phyloP scores from a whole-genome alignment of 2,113 vertebrate species.

The Chloroceryle aenea region DNA sequence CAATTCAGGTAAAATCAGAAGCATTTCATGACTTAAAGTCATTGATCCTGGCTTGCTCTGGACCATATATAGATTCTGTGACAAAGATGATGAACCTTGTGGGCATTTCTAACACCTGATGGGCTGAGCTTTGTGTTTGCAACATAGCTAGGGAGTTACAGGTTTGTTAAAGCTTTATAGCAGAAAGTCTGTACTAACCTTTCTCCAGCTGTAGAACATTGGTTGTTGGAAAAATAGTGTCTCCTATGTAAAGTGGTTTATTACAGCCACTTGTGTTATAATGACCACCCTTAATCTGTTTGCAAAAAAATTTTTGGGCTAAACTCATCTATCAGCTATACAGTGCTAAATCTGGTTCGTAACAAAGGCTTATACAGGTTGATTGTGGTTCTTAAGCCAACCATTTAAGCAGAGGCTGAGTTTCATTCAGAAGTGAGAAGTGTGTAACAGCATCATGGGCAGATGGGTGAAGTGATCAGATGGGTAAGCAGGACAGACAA shows the following conservation, averaged over 20 bases:
- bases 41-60: not conserved
- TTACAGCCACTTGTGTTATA: not conserved
- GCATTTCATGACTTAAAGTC: not conserved
- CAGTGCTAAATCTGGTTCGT: not conserved
- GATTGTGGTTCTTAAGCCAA: rapidly evolving
- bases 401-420: not conserved
- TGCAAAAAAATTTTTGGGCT: not conserved
- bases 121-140: not conserved
- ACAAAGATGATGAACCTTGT: not conserved
- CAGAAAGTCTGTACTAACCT: not conserved
- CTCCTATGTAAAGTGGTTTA: not conserved
- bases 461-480: not conserved
- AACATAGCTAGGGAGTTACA: not conserved
- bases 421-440: not conserved
- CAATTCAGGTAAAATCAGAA: not conserved
- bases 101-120: not conserved
- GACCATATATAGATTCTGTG: not conserved
- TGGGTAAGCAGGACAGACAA: not conserved
- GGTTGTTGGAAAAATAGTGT: not conserved
- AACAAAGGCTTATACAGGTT: not conserved
- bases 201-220: not conserved
- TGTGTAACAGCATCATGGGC: not conserved
- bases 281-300: not conserved
- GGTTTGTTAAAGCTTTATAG: not conserved
- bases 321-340: not conserved